These are phyloP conservation scores for Semicossyphus pulcher DNA, from an alignment of 2,113 vertebrate genomes.

Conservation along the genomic window DNA sequence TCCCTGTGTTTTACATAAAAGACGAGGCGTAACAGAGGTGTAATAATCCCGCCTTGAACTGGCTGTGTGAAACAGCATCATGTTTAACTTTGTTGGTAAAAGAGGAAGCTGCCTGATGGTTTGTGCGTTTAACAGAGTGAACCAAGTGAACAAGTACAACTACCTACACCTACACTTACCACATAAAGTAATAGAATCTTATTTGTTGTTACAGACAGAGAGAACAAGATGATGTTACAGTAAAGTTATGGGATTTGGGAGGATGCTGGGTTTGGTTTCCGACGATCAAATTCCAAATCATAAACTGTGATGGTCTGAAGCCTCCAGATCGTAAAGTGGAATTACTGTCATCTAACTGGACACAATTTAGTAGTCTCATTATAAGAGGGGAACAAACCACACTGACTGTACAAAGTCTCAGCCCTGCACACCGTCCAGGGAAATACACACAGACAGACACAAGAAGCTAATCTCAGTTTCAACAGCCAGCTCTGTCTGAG, in stretches of 20 bases:
- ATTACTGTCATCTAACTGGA: slow-evolving; percentile 25
- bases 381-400: not conserved
- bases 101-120: too few species aligned
- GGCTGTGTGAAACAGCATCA: too few species aligned
- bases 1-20: too few species aligned
- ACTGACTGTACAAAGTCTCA: not conserved
- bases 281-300: too few species aligned
- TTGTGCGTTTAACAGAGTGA: too few species aligned
- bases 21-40: too few species aligned
- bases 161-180: too few species aligned
- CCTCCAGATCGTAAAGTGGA: slow-evolving; percentile 22
- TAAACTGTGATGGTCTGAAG: slow-evolving; percentile 19
- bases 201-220: not conserved
- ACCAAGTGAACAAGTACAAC: too few species aligned
- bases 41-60: too few species aligned
- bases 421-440: not conserved
- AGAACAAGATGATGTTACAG: not conserved
- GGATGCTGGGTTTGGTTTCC: slow-evolving; percentile 21
- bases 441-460: not conserved
- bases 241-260: not conserved
- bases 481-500: slow-evolving; percentile 1
- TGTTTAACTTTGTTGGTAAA: too few species aligned
- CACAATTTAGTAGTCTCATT: not conserved
- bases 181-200: too few species aligned
- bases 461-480: not conserved